These are phyloP conservation scores for Troides aeacus DNA, from an alignment of 2,888 invertebrate genomes.

Conservation along the genomic window DNA sequence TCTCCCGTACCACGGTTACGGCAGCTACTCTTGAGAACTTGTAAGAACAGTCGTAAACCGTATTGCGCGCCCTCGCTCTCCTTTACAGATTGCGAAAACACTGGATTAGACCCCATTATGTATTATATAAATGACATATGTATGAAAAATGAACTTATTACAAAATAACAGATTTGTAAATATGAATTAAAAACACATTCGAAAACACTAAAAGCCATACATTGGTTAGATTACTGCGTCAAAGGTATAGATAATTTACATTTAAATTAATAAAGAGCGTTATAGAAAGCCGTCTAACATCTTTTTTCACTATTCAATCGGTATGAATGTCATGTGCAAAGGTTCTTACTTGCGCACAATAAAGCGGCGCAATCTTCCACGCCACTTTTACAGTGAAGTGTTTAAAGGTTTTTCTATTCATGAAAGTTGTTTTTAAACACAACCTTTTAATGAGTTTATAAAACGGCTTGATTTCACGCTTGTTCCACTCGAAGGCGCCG, in stretches of 20 bases:
- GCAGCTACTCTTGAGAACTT: constrained; percentile 40
- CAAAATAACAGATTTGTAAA: not conserved
- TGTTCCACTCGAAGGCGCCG: not conserved
- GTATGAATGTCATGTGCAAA: not conserved
- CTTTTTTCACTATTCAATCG: not conserved
- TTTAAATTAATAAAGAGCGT: not conserved
- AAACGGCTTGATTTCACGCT: not conserved
- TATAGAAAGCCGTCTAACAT: not conserved
- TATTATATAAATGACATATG: not conserved
- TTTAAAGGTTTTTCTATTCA: constrained; percentile 6
- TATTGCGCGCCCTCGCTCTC: constrained; percentile 37
- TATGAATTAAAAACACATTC: not conserved
- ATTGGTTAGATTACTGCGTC: not conserved
- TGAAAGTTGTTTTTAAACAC: constrained; percentile 5
- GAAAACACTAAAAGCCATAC: not conserved
- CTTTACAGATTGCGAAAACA: constrained; percentile 8
- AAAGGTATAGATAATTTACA: not conserved
- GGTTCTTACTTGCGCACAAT: not conserved
- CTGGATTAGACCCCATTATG: constrained; percentile 6
- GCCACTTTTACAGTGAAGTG: constrained; percentile 1
- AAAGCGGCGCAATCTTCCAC: not conserved
- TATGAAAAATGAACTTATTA: not conserved
- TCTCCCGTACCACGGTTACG: constrained; percentile 37
- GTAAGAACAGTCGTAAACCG: constrained; percentile 54
- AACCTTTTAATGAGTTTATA: constrained; percentile 10